Conservation (phyloP, 2,888 invertebrate genomes). For the Timema podura region DNA sequence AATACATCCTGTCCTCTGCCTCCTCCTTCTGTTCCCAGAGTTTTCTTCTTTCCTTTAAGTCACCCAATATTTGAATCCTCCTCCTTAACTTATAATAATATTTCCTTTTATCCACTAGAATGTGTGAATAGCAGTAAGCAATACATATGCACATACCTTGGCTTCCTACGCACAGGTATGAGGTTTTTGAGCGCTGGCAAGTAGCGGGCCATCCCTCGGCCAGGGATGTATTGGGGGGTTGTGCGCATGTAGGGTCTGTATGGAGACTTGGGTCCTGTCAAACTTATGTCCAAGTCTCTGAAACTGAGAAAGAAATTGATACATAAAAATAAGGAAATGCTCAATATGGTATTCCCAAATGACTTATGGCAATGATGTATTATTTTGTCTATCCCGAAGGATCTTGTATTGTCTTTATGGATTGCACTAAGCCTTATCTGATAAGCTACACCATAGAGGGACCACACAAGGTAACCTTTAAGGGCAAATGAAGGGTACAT, state of each 20-base stretch:
- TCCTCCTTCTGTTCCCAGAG: too few relatives aligned
- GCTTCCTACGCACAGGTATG: constrained; percentile 38
- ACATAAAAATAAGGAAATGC: neutral
- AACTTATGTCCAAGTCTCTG: neutral
- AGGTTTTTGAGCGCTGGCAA: constrained; percentile 39
- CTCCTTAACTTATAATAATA: too few relatives aligned
- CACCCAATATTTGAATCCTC: too few relatives aligned
- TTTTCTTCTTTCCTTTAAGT: too few relatives aligned
- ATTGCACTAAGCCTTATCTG: too few relatives aligned
- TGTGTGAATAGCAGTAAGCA: too few relatives aligned
- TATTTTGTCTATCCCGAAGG: neutral
- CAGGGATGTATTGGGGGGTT: constrained; percentile 38
- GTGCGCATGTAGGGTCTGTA: constrained; percentile 25
- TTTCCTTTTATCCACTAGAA: too few relatives aligned
- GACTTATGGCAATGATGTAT: neutral
- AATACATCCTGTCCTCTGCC: too few relatives aligned
- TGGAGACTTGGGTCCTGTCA: constrained; percentile 14
- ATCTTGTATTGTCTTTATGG: too few relatives aligned
- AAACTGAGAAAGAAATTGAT: neutral
- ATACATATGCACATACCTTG: constrained; percentile 27
- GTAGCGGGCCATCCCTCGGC: constrained; percentile 40
- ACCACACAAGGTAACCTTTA: too few relatives aligned
- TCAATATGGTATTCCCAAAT: neutral
- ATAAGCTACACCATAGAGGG: neutral
- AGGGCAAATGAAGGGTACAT: too few relatives aligned